phyloP scores from a whole-genome alignment of 2,113 vertebrate species.

The Neolamprologus falcicula region DNA sequence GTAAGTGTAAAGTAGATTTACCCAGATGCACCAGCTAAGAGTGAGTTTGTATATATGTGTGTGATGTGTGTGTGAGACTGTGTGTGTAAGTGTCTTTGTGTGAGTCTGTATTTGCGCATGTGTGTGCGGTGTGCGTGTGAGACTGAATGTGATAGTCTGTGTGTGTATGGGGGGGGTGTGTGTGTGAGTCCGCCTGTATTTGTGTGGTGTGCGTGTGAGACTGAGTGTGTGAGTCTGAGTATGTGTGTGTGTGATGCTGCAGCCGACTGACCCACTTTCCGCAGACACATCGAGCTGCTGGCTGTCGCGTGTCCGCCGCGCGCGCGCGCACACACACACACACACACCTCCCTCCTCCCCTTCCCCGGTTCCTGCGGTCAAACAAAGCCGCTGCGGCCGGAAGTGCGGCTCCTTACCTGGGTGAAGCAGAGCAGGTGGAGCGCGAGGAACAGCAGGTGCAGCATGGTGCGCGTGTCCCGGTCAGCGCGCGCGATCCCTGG shows the following conservation, averaged over 20 bases:
- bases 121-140: background rate
- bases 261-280: constrained; percentile 69
- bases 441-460: constrained; percentile 2
- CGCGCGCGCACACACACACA: background rate
- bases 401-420: constrained; percentile 46
- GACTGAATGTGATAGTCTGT: background rate
- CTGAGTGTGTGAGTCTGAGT: background rate
- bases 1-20: background rate
- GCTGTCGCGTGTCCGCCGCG: background rate
- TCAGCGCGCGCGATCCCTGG: background rate
- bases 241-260: constrained; percentile 1
- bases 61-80: background rate
- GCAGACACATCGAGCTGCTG: constrained; percentile 34
- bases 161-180: background rate
- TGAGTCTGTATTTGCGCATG: background rate
- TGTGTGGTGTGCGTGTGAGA: background rate
- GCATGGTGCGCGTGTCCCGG: constrained; percentile 22
- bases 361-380: background rate
- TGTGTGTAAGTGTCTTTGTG: background rate
- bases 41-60: background rate
- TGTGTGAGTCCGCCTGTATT: background rate
- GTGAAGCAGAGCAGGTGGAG: constrained; percentile 22
- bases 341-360: background rate
- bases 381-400: constrained; percentile 1
- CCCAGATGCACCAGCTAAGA: background rate